Evolutionary conservation across 2,888 invertebrate genomes (phyloP).

Genomic region (Mycalesis mineus): DNA sequence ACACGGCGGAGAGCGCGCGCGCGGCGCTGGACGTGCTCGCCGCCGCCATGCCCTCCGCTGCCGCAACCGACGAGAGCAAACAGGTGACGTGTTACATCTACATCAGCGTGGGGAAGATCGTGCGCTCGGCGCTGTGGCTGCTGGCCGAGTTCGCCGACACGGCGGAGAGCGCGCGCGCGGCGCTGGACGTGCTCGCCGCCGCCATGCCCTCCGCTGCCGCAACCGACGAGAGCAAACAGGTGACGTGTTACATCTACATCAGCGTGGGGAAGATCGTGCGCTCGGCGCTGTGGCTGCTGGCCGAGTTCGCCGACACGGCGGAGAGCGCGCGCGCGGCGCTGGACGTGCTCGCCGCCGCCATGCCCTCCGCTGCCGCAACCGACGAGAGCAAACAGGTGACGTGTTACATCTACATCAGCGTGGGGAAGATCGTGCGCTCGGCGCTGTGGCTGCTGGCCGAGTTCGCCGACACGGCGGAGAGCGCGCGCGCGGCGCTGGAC

Average conservation of each 20-base stretch:
- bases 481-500: conserved; percentile 88
- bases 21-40: conserved; percentile 87
- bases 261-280: conserved; percentile 85
- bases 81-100: no score
- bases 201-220: conserved; percentile 41
- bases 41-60: conserved; percentile 42
- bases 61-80: conserved; percentile 2
- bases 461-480: conserved; percentile 88
- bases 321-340: conserved; percentile 89
- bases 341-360: conserved; percentile 78
- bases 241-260: no score
- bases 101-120: conserved; percentile 81
- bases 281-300: conserved; percentile 97
- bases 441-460: conserved; percentile 99
- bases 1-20: conserved; percentile 85
- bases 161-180: conserved; percentile 85
- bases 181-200: conserved; percentile 83
- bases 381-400: conserved; percentile 1
- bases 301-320: conserved; percentile 92
- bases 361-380: conserved; percentile 37
- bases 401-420: no score
- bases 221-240: conserved; percentile 9
- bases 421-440: conserved; percentile 88
- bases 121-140: conserved; percentile 97
- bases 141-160: conserved; percentile 95